A percentile compares a stretch with the other conserved stretches of the same genome.
Evolutionary conservation across 2,888 invertebrate species (phyloP).

Genomic region (Brachyopa scutellaris): DNA sequence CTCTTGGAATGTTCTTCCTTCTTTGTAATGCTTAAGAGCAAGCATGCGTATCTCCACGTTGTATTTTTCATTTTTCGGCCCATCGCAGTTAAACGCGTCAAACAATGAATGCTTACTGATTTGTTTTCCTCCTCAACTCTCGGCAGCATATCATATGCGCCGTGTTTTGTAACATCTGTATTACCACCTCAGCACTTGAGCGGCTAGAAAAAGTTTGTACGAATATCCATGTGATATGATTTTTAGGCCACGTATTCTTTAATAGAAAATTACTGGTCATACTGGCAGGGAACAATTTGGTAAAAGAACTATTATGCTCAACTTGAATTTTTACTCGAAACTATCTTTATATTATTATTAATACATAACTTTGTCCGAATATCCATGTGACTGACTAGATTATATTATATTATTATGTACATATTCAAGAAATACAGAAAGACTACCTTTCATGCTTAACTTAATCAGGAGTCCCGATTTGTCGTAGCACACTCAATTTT

Average conservation of each 20-base stretch:
- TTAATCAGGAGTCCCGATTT: no score
- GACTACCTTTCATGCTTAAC: no score
- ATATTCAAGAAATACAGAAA: no score
- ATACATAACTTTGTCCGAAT: no score
- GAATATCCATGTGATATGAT: not conserved
- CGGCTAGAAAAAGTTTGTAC: not conserved
- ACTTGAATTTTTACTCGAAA: no score
- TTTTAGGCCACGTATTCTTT: not conserved
- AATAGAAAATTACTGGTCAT: not conserved
- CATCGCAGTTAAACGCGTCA: not conserved
- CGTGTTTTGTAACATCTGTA: not conserved
- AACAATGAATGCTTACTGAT: not conserved
- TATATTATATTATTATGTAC: no score
- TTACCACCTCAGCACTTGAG: not conserved
- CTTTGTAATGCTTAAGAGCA: not conserved
- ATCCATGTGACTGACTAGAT: no score
- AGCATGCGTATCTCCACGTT: not conserved
- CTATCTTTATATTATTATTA: no score
- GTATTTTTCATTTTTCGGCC: not conserved
- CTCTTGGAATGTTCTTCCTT: not conserved
- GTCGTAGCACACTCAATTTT: no score
- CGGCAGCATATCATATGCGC: not conserved
- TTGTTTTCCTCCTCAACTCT: not conserved
- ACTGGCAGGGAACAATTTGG: no score
- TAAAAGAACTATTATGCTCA: no score